A percentile compares a stretch with the other conserved stretches of the same genome.
phyloP scores from a whole-genome alignment of 2,113 vertebrate species.

The Proteles cristata region DNA sequence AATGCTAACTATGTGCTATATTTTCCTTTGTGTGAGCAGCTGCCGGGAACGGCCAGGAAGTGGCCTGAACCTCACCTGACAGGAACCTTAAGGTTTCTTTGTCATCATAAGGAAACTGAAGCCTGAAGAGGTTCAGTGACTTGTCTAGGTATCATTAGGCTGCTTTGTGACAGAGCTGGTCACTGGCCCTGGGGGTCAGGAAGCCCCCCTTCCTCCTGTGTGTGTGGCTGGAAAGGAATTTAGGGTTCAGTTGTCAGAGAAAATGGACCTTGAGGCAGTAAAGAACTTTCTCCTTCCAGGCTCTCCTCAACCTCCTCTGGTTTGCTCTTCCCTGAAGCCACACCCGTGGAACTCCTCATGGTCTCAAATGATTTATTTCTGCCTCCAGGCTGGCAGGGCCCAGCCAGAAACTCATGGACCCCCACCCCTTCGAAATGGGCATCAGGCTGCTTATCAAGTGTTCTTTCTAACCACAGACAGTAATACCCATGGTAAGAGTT shows the following conservation, averaged over 20 bases:
- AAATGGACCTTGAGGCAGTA: background rate
- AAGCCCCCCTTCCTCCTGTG: background rate
- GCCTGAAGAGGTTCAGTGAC: background rate
- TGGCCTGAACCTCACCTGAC: background rate
- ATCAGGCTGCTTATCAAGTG: background rate
- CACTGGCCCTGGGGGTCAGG: background rate
- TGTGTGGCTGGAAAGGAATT: background rate
- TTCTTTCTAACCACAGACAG: background rate
- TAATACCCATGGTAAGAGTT: background rate
- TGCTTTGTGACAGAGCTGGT: background rate
- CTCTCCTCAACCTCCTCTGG: background rate
- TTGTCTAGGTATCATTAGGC: background rate
- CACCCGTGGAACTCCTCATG: rapidly evolving
- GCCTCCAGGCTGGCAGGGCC: background rate
- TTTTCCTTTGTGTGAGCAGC: background rate
- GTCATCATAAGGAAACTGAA: background rate
- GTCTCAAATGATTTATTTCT: background rate
- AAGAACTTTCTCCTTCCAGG: background rate
- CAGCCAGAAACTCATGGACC: background rate
- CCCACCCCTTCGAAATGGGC: background rate
- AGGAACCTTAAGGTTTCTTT: background rate
- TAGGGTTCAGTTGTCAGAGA: background rate
- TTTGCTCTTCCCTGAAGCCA: background rate
- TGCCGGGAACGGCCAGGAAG: background rate
- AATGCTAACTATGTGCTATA: background rate